Evolutionary conservation across 2,888 invertebrate species (phyloP), one percentile per base, ranked within the genome.

Genomic region (Troides aeacus): DNA sequence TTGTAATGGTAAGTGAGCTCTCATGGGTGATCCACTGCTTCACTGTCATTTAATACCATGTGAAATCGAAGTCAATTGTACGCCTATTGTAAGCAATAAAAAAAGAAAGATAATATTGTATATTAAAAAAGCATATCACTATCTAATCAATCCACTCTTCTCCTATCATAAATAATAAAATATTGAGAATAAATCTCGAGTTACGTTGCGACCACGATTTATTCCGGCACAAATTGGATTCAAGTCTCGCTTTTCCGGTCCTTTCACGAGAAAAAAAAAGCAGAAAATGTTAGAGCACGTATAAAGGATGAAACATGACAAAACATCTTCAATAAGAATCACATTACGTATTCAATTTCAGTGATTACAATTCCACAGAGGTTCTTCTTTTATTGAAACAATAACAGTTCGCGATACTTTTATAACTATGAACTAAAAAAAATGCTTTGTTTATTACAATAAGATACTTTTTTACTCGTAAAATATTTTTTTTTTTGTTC

Each of bases 171-270:
- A 73, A 72, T 76, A 72, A 77, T 78, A 57, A 57, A 79, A 82
- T 84, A 84, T 86, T 84, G 83, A 86, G 83, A 86, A 90, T 89
- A 90, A 90, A 91, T 90, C 84, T 85, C 82, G 82, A 82, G 78
- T 80, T 81, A 78, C 78, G 81, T 79, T 82, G 84, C 86, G 89
- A 86, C 88, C 90, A 88, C 88, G 90, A 91, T 90, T 85, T 88
- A 92, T 84, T 84, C 79, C 84, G 85, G 87, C 86, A 87, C 88
- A 90, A 90, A 92, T 91, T 90, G 89, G 90, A 90, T 91, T 90
- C 90, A 90, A 89, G 85, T 83, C 82, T 79, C 86, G 86, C 81
- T 85, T 85, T 86, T 84, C 84, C 82, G 84, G 84, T 83, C 82
- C 82, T 85, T 85, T 84, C 84, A 84, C 80, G 84, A 83, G 2